Base-by-base conservation (phyloP, 2,888 invertebrate genomes). In the Incurvaria masculella region DNA sequence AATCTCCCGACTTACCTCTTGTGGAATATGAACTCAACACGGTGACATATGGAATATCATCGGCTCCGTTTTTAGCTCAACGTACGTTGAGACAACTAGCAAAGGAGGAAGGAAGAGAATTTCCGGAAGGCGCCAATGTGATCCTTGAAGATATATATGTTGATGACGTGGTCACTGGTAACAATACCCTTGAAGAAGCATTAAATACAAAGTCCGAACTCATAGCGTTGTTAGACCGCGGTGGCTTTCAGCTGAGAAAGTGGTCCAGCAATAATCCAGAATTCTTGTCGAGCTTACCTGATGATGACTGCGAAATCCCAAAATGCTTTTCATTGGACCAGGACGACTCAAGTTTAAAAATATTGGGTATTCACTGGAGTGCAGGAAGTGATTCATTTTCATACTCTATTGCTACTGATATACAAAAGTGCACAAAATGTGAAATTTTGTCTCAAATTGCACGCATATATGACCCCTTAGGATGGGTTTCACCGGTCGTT, bases 401-500 rank as follows among this genome's bases (percentile, higher is more conserved):
- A 11, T 33, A 33, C 14, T 33, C 33, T 3, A 33, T 33, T 14
- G 14, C 33, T 4, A 11, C 33, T 14, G 14, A 4, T 14, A 39
- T 23, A 23, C 23, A 21, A 21, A 39, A 21, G 20, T 44, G 40
- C 19, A 41, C 46, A 11, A 46, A 46, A 40, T 21, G 46, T 19
- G 21, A 40, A 10, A 46, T 46, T 21, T 21, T 40, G 17, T 26
- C 20, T 19, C 26, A 40, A 14, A 40, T 46, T 21, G 39, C 46
- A 14, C 39, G 40, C 14, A 39, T 46, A 14, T 46, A 40, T 14
- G 46, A 46, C 23, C 46, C 46, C 2, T 21, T 46, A 40, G 46
- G 46, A 16, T 46, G 46, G 46, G 19, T 46, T 4, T 39, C 46
- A 18, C 46, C 46, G n/a, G 21, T 51, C 21, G 53, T 33, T 8